phyloP scores from a whole-genome alignment of 2,797 vertebrate species.

The Xenentodon cancila region DNA sequence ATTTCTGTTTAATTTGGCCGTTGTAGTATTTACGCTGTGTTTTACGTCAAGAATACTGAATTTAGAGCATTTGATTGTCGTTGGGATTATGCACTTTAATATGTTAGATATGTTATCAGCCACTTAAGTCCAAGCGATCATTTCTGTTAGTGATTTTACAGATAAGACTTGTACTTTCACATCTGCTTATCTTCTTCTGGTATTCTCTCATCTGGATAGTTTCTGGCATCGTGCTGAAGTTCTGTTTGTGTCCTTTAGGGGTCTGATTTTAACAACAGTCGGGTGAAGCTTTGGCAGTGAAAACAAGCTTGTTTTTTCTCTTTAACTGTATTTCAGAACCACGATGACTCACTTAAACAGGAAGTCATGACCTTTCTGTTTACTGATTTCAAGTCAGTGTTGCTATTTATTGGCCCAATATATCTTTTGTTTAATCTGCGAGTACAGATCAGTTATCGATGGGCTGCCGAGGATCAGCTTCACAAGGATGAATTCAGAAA shows the following conservation, averaged over 20 bases:
- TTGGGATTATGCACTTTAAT: no score
- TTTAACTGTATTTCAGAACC: background rate
- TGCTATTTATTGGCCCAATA: background rate
- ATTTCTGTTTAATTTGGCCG: no score
- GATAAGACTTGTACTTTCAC: no score
- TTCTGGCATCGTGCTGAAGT: background rate
- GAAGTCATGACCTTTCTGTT: background rate
- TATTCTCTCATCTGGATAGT: background rate
- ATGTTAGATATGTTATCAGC: background rate
- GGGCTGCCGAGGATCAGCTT: background rate
- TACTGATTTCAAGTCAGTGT: background rate
- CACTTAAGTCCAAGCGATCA: background rate
- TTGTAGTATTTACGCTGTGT: no score
- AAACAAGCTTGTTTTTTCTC: no score
- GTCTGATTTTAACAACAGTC: background rate
- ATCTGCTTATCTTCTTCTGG: background rate
- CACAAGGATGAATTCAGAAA: background rate
- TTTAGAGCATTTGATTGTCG: no score
- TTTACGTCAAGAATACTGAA: no score
- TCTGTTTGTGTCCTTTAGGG: background rate
- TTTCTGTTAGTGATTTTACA: background rate
- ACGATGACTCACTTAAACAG: no score
- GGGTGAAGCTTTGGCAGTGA: background rate
- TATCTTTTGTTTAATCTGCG: background rate
- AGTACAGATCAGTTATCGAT: background rate